Conservation (phyloP, 1,140 invertebrate genomes). For the Gryon sp. region DNA sequence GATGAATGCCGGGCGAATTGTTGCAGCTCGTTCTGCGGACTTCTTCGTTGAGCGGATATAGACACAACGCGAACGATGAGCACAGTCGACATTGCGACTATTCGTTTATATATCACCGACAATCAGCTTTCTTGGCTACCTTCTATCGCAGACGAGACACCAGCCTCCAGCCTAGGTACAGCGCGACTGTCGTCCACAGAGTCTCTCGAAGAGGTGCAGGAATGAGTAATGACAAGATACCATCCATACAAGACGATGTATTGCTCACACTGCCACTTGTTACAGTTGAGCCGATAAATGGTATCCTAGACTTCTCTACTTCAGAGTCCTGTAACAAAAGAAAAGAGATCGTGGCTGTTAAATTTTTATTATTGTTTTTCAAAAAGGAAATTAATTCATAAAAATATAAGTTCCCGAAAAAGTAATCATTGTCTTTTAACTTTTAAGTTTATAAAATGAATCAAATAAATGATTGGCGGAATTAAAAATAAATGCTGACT, state of each 20-base stretch:
- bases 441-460: background rate
- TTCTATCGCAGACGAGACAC: constrained; percentile 78
- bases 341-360: background rate
- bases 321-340: constrained; percentile 74
- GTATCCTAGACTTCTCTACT: constrained; percentile 73
- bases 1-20: constrained; percentile 35
- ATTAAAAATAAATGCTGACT: too few relatives aligned
- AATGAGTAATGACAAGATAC: constrained; percentile 73
- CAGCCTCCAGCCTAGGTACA: constrained; percentile 78
- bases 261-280: constrained; percentile 56
- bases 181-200: constrained; percentile 76
- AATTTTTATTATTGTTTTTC: too few relatives aligned
- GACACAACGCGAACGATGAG: constrained; percentile 58
- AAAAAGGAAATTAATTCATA: too few relatives aligned
- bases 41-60: constrained; percentile 51
- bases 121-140: constrained; percentile 40
- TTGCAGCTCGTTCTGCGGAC: constrained; percentile 44
- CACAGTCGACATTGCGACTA: constrained; percentile 50
- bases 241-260: constrained; percentile 70
- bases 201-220: constrained; percentile 77
- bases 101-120: constrained; percentile 40
- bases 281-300: constrained; percentile 69
- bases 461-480: too few relatives aligned
- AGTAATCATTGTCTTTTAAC: background rate
- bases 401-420: too few relatives aligned